Evolutionary conservation across 2,888 invertebrate species (phyloP).

Genomic region (Dryadula phaetusa): DNA sequence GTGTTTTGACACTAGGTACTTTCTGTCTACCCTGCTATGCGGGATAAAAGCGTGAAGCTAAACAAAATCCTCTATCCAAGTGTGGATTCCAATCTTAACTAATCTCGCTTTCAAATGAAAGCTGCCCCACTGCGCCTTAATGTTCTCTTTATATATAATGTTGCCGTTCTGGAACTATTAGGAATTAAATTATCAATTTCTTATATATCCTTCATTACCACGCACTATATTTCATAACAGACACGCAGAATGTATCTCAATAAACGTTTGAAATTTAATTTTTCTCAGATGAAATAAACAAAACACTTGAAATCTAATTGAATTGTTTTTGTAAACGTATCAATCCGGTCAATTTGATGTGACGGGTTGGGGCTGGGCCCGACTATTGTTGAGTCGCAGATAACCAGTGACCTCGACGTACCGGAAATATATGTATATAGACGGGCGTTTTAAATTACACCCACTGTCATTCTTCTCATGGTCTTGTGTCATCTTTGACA

Average conservation of each 20-base stretch:
- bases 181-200: too few species aligned
- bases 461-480: constrained; percentile 8
- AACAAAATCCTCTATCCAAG: too few species aligned
- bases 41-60: neutral
- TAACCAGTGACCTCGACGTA: constrained; percentile 18
- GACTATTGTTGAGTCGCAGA: constrained; percentile 19
- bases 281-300: neutral
- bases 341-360: neutral
- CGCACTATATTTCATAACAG: too few species aligned
- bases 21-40: neutral
- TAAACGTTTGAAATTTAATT: too few species aligned
- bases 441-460: constrained; percentile 21
- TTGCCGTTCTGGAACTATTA: too few species aligned
- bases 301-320: constrained; percentile 9
- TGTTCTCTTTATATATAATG: too few species aligned
- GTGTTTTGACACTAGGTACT: neutral
- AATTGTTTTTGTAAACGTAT: constrained; percentile 16
- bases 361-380: constrained; percentile 2
- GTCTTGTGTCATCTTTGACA: neutral
- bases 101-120: too few species aligned
- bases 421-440: constrained; percentile 19
- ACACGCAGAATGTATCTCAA: too few species aligned
- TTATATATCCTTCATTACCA: too few species aligned
- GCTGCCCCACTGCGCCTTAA: too few species aligned
- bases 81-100: too few species aligned